These are phyloP conservation scores for Centruroides sculpturatus DNA, from an alignment of 1,140 invertebrate genomes.

Conservation along the genomic window DNA sequence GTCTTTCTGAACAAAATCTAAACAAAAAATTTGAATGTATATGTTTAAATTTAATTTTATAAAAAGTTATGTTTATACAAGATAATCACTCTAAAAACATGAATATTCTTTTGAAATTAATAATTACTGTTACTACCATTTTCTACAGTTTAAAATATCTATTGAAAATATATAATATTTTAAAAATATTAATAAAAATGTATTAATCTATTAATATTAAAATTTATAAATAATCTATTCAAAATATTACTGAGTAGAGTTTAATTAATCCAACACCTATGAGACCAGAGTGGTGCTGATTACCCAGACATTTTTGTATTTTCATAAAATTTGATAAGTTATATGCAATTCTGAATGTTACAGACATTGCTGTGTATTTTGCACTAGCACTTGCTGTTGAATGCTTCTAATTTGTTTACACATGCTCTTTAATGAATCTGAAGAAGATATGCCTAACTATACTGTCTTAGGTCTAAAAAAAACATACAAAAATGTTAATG, in stretches of 20 bases:
- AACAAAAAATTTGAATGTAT: constrained; percentile 12
- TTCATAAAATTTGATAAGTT: too few species aligned
- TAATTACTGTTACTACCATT: background rate
- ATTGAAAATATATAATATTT: too few species aligned
- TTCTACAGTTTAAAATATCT: background rate
- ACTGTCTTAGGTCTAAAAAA: too few species aligned
- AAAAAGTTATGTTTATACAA: background rate
- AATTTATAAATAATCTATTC: background rate
- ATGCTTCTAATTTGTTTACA: too few species aligned
- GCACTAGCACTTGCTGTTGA: too few species aligned
- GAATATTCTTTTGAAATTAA: background rate
- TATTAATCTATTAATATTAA: background rate
- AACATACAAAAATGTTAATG: too few species aligned
- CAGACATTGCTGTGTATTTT: too few species aligned
- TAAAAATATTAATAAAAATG: too few species aligned
- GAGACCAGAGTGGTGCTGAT: background rate
- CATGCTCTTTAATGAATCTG: too few species aligned
- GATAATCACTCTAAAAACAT: background rate
- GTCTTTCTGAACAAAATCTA: constrained; percentile 80
- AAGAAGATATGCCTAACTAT: too few species aligned
- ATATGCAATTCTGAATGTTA: too few species aligned
- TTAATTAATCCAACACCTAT: background rate
- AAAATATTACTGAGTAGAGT: background rate
- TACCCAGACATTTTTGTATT: too few species aligned
- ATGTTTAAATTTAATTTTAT: background rate